Conservation (phyloP, 2,888 invertebrate species). For the Synergus japonicus region DNA sequence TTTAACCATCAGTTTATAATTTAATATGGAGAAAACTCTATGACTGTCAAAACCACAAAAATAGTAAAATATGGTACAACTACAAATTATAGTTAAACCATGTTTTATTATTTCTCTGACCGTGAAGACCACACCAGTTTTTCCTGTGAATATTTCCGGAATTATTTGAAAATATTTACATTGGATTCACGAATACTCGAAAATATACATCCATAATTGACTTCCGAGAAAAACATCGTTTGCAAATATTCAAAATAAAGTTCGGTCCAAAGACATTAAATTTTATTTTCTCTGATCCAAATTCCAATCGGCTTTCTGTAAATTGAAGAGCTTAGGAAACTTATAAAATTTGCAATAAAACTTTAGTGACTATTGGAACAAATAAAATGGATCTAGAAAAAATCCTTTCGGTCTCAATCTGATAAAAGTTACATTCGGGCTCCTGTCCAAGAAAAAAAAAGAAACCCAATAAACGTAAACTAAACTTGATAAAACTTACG, state of each 20-base stretch:
- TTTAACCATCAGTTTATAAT: too few species aligned
- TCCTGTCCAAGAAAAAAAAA: neutral
- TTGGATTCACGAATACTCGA: too few species aligned
- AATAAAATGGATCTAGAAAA: slow-evolving; percentile 19
- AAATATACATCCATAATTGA: too few species aligned
- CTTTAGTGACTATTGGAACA: slow-evolving; percentile 3
- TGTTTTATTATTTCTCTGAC: too few species aligned
- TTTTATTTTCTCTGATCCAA: neutral
- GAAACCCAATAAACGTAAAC: slow-evolving; percentile 23
- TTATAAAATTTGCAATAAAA: neutral
- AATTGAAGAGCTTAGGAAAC: neutral
- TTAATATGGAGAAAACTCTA: too few species aligned
- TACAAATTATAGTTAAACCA: too few species aligned
- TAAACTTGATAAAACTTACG: slow-evolving; percentile 13
- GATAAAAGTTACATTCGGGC: neutral
- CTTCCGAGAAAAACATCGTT: neutral
- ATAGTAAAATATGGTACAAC: too few species aligned
- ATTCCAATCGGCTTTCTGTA: neutral
- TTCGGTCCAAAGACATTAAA: neutral
- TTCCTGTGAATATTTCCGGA: too few species aligned
- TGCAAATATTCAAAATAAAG: neutral
- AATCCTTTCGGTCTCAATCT: slow-evolving; percentile 11
- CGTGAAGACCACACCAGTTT: too few species aligned
- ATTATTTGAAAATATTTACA: too few species aligned
- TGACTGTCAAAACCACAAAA: too few species aligned